Percentiles rank a stretch among this genome's conserved stretches.
Conservation (phyloP, 2,888 invertebrate genomes). For the Thumatha senex region DNA sequence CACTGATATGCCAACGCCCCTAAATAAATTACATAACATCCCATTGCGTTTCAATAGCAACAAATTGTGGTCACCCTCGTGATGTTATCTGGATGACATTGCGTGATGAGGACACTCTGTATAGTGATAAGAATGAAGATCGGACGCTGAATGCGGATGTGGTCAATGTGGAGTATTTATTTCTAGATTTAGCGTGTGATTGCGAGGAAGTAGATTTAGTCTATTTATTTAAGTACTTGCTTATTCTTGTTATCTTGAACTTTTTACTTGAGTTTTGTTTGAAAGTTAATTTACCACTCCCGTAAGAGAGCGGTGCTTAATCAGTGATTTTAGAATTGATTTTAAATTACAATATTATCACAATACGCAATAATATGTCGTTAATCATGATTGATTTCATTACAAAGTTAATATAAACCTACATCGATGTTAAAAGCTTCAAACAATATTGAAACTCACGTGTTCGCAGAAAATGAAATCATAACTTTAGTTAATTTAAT, state of each 20-base stretch:
- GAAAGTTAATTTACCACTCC: no score
- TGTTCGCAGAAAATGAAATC: background rate
- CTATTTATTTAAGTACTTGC: background rate
- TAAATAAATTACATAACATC: constrained; percentile 18
- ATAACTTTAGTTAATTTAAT: constrained; percentile 1
- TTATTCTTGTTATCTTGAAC: no score
- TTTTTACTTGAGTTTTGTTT: no score
- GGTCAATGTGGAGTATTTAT: constrained; percentile 28
- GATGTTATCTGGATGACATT: constrained; percentile 33
- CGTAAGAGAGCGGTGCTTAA: no score
- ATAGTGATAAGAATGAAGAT: constrained; percentile 32
- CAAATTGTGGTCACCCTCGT: constrained; percentile 37
- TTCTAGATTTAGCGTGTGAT: constrained; percentile 27
- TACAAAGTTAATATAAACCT: background rate
- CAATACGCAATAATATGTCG: no score
- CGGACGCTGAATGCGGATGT: constrained; percentile 34
- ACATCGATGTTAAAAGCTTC: background rate
- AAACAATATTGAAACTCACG: background rate
- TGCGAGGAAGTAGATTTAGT: constrained; percentile 5
- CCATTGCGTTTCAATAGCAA: constrained; percentile 31
- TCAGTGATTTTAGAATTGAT: no score
- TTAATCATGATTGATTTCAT: no score
- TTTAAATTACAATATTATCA: no score
- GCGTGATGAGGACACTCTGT: constrained; percentile 33
- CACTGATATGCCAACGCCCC: constrained; percentile 1